Percentiles rank a stretch among this genome's conserved stretches.
Evolutionary conservation across 2,113 vertebrate genomes (phyloP).

Genomic region (Pandion haliaetus): DNA sequence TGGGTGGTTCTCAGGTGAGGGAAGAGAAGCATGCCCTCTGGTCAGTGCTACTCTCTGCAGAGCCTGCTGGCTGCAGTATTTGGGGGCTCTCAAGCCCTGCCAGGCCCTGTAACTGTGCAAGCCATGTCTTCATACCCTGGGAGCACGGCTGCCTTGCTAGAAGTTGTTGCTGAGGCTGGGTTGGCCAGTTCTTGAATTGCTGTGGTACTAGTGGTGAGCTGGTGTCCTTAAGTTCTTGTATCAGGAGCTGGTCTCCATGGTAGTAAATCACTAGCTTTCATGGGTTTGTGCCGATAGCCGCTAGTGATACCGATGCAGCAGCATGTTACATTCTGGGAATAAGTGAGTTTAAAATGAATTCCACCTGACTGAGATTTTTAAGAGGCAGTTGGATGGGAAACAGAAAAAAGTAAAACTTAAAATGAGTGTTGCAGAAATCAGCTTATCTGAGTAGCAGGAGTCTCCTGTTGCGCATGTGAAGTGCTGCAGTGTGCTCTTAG

Average conservation of each 20-base stretch:
- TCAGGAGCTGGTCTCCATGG: not conserved
- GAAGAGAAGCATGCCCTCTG: not conserved
- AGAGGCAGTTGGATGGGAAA: not conserved
- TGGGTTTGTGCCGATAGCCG: not conserved
- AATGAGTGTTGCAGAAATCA: not conserved
- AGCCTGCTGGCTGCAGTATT: not conserved
- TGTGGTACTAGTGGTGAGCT: not conserved
- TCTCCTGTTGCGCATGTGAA: not conserved
- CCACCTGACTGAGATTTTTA: not conserved
- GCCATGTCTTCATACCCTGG: accelerated
- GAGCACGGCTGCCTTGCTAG: not conserved
- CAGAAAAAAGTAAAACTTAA: not conserved
- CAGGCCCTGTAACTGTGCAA: not conserved
- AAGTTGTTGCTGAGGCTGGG: not conserved
- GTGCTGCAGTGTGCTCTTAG: not conserved
- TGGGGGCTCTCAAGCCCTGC: not conserved
- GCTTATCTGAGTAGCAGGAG: not conserved
- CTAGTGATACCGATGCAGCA: not conserved
- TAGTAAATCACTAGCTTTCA: not conserved
- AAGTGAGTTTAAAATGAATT: not conserved
- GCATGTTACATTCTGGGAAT: accelerated
- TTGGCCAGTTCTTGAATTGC: not conserved
- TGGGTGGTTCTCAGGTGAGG: too few relatives aligned
- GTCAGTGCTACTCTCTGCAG: not conserved
- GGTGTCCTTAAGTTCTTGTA: not conserved